phyloP scores from a whole-genome alignment of 2,888 invertebrate genomes.

The Thecocarcelia acutangulata region DNA sequence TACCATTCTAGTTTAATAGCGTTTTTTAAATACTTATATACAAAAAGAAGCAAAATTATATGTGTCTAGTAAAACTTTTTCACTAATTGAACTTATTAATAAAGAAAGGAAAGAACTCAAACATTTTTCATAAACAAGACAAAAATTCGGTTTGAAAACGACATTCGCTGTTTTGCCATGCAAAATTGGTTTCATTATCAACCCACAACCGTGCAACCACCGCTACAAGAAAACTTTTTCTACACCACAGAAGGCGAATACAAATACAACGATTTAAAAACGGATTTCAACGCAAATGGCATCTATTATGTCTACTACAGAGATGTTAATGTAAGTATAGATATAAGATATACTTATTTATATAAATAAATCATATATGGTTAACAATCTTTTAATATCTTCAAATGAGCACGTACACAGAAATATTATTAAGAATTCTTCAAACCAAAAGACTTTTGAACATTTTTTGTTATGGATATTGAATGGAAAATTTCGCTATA shows the following conservation, averaged over 20 bases:
- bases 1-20: too few relatives aligned
- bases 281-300: slow-evolving; percentile 60
- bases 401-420: too few relatives aligned
- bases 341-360: neutral
- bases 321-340: slow-evolving; percentile 79
- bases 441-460: too few relatives aligned
- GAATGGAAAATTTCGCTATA: too few relatives aligned
- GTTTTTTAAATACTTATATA: too few relatives aligned
- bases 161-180: slow-evolving; percentile 41
- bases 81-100: too few relatives aligned
- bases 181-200: slow-evolving; percentile 64
- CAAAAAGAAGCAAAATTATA: too few relatives aligned
- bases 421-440: too few relatives aligned
- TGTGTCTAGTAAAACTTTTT: too few relatives aligned
- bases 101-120: too few relatives aligned
- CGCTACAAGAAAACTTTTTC: slow-evolving; percentile 55
- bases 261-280: slow-evolving; percentile 63
- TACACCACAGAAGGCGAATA: slow-evolving; percentile 64
- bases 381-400: neutral
- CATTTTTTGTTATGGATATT: too few relatives aligned
- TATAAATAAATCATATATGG: neutral
- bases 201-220: slow-evolving; percentile 70
- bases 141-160: neutral
- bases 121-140: neutral
- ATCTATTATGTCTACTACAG: slow-evolving; percentile 80